Evolutionary conservation across 2,888 invertebrate species (phyloP).

Genomic region (Diogma glabrata): DNA sequence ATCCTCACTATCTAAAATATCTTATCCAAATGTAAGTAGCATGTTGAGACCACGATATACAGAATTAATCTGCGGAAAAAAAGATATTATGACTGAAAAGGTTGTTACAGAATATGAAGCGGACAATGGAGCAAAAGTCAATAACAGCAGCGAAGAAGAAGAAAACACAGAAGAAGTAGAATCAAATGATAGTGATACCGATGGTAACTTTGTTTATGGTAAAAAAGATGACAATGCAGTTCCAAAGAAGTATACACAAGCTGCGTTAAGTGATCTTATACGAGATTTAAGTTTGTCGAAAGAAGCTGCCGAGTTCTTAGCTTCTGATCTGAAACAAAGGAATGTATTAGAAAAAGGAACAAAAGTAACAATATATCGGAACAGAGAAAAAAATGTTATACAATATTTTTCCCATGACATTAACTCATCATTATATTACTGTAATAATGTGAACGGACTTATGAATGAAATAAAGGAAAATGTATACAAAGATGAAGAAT

Average conservation of each 20-base stretch:
- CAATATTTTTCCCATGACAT: background rate
- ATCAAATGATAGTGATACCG: background rate
- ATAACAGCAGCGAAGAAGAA: background rate
- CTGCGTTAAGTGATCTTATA: too few species aligned
- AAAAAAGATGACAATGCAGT: background rate
- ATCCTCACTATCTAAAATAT: too few species aligned
- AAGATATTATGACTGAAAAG: too few species aligned
- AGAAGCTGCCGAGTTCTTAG: background rate
- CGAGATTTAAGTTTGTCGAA: background rate
- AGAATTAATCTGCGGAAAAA: too few species aligned
- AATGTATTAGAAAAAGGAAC: background rate
- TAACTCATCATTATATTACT: too few species aligned
- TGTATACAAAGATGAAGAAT: background rate
- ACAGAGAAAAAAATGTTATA: background rate
- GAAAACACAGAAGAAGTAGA: background rate
- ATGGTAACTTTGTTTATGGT: background rate
- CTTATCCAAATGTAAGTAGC: too few species aligned
- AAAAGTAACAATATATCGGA: background rate
- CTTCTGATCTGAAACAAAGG: background rate
- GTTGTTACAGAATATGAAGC: too few species aligned
- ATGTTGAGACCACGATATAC: background rate
- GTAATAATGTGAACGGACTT: too few species aligned
- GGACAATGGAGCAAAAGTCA: background rate
- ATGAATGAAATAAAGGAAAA: background rate
- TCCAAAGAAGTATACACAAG: too few species aligned